Evolutionary conservation across 2,888 invertebrate species (phyloP).

Genomic region (Ophion slaviceki): DNA sequence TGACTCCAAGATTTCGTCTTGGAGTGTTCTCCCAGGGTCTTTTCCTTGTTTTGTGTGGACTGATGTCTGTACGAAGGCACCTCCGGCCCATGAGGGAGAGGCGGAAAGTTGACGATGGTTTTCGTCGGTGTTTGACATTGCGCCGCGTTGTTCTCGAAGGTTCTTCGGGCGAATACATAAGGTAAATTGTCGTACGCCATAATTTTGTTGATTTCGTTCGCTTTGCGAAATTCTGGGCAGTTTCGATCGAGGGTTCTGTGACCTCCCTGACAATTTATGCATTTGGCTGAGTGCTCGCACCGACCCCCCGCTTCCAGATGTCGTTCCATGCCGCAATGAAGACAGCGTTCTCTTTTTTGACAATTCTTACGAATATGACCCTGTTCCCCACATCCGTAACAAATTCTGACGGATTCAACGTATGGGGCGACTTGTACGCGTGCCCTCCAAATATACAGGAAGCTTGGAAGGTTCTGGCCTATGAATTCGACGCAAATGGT

Average conservation of each 20-base stretch:
- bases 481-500: conserved; percentile 33
- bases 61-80: background rate
- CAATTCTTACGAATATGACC: conserved; percentile 20
- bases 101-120: conserved; percentile 7
- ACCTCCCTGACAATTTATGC: conserved; percentile 37
- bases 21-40: background rate
- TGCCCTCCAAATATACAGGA: conserved; percentile 25
- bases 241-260: conserved; percentile 38
- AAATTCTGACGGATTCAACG: conserved; percentile 13
- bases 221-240: conserved; percentile 17
- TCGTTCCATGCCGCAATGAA: background rate
- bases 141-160: background rate
- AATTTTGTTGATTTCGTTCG: conserved; percentile 21
- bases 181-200: no score
- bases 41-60: background rate
- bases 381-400: conserved; percentile 31
- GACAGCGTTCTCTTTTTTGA: no score
- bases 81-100: background rate
- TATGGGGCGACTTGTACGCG: conserved; percentile 1
- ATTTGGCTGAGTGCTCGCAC: conserved; percentile 3
- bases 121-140: background rate
- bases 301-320: conserved; percentile 15
- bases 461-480: background rate
- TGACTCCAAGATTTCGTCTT: background rate
- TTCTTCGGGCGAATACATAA: no score